A percentile compares a stretch with the other conserved stretches of the same genome.
Evolutionary conservation across 2,888 invertebrate genomes (phyloP).

Genomic region (Diarsia rubi): DNA sequence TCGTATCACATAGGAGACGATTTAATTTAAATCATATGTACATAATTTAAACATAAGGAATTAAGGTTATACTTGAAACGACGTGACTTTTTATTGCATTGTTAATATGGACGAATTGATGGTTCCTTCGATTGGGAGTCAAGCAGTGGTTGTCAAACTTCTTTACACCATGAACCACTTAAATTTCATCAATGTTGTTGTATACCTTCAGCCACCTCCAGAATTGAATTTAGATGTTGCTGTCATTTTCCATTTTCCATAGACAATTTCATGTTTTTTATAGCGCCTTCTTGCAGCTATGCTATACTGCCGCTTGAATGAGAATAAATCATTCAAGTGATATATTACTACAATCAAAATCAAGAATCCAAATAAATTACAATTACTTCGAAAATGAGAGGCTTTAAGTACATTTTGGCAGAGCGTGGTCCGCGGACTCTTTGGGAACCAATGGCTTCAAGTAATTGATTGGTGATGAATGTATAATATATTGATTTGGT

Average conservation of each 20-base stretch:
- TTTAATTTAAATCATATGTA: slow-evolving; percentile 59
- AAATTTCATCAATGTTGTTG: not conserved
- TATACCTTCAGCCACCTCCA: too few species aligned
- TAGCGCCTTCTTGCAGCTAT: too few species aligned
- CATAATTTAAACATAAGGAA: slow-evolving; percentile 49
- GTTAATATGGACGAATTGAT: slow-evolving; percentile 11
- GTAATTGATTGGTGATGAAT: slow-evolving; percentile 48
- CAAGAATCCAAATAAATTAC: too few species aligned
- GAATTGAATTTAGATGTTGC: too few species aligned
- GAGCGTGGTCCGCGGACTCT: not conserved
- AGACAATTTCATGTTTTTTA: not conserved
- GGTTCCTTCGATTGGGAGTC: slow-evolving; percentile 9
- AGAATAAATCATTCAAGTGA: too few species aligned
- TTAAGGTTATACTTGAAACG: slow-evolving; percentile 37
- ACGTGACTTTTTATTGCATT: slow-evolving; percentile 35
- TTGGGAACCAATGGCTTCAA: slow-evolving; percentile 4
- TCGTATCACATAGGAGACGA: slow-evolving; percentile 41
- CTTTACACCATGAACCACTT: not conserved
- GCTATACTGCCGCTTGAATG: too few species aligned
- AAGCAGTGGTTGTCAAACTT: not conserved
- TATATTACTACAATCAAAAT: too few species aligned
- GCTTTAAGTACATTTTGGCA: not conserved
- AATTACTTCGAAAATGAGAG: not conserved
- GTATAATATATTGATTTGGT: slow-evolving; percentile 41
- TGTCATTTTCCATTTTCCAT: too few species aligned